Evolutionary conservation across 2,113 vertebrate genomes (phyloP).

Genomic region (Edolisoma coerulescens): DNA sequence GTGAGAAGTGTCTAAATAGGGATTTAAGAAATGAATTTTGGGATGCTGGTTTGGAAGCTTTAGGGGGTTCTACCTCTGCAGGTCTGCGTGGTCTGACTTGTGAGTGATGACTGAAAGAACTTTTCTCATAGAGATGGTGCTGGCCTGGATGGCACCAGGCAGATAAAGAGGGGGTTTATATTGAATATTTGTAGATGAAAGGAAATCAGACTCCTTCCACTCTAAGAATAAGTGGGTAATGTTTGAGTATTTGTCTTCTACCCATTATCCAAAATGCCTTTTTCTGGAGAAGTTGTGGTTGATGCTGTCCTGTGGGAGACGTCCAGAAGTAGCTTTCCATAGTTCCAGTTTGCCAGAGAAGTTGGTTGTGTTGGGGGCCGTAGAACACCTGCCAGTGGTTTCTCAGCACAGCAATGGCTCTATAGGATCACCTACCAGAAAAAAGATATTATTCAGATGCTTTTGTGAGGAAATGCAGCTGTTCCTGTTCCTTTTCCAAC

Average conservation of each 20-base stretch:
- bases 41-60: not conserved
- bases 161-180: not conserved
- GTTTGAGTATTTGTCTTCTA: not conserved
- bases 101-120: not conserved
- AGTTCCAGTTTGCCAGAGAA: not conserved
- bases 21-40: not conserved
- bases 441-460: not conserved
- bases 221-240: not conserved
- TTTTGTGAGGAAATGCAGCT: not conserved
- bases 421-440: not conserved
- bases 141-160: not conserved
- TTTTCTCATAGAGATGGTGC: not conserved
- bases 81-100: not conserved
- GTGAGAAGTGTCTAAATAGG: not conserved
- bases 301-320: not conserved
- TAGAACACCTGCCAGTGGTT: not conserved
- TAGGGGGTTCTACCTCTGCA: not conserved
- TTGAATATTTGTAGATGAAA: not conserved
- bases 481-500: not conserved
- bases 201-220: not conserved
- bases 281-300: not conserved
- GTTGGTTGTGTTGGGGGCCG: not conserved
- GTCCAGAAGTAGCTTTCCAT: not conserved
- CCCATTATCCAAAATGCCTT: not conserved
- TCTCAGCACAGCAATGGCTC: not conserved